Evolutionary conservation across 2,888 invertebrate genomes (phyloP).

Genomic region (Drosophila pegasa): DNA sequence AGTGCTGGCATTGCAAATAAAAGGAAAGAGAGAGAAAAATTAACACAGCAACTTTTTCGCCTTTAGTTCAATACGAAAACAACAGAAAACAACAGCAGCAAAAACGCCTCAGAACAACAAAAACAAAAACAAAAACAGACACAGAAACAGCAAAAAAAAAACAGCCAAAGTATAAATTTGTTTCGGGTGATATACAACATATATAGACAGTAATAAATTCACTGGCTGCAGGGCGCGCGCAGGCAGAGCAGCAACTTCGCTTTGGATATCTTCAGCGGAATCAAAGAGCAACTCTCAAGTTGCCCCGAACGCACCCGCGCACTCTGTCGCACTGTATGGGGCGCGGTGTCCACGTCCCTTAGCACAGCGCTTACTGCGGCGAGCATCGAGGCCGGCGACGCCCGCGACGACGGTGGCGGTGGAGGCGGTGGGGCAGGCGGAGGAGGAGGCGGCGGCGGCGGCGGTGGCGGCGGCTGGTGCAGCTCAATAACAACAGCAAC

Average conservation of each 20-base stretch:
- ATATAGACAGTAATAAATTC: constrained; percentile 38
- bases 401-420: constrained; percentile 66
- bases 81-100: constrained; percentile 2
- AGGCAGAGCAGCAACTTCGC: constrained; percentile 54
- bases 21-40: constrained; percentile 34
- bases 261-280: constrained; percentile 84
- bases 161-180: constrained; percentile 9
- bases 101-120: constrained; percentile 5
- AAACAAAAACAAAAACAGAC: constrained; percentile 7
- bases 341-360: constrained; percentile 79
- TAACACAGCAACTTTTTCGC: constrained; percentile 57
- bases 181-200: constrained; percentile 35
- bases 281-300: constrained; percentile 85
- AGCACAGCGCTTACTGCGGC: constrained; percentile 79
- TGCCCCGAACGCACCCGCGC: constrained; percentile 84
- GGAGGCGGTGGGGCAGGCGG: constrained; percentile 49
- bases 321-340: constrained; percentile 83
- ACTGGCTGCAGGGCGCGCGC: constrained; percentile 53
- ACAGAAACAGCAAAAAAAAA: constrained; percentile 16
- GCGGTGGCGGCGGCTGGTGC: constrained; percentile 50
- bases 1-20: constrained; percentile 69
- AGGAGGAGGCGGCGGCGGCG: constrained; percentile 49
- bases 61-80: constrained; percentile 22
- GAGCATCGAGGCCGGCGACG: constrained; percentile 69
- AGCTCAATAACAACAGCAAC: constrained; percentile 36